Evolutionary conservation across 2,113 vertebrate species (phyloP).

Genomic region (Columba janthina): DNA sequence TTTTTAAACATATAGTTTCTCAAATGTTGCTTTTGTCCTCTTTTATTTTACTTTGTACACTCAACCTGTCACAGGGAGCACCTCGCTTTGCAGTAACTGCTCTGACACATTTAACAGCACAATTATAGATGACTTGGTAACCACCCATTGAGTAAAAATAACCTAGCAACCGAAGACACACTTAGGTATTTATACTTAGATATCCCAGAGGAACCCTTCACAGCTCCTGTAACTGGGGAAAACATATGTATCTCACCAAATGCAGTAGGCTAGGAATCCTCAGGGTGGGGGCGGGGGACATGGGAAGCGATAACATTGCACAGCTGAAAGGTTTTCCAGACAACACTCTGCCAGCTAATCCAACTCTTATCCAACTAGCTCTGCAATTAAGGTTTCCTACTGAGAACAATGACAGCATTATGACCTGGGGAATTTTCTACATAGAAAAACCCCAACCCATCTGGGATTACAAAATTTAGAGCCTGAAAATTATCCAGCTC

Average conservation of each 20-base stretch:
- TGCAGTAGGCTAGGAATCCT: slow-evolving; percentile 50
- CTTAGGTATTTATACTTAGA: slow-evolving; percentile 64
- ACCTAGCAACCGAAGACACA: slow-evolving; percentile 63
- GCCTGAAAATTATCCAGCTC: not conserved
- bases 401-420: slow-evolving; percentile 28
- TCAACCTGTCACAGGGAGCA: slow-evolving; percentile 31
- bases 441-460: not conserved
- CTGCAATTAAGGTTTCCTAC: slow-evolving; percentile 23
- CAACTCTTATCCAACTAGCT: slow-evolving; percentile 42
- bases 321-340: slow-evolving; percentile 60
- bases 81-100: slow-evolving; percentile 34
- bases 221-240: slow-evolving; percentile 54
- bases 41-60: not conserved
- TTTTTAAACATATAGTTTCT: not conserved
- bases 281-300: not conserved
- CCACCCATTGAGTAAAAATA: slow-evolving; percentile 66
- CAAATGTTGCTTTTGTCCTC: not conserved
- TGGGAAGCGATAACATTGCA: slow-evolving; percentile 34
- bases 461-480: slow-evolving; percentile 1
- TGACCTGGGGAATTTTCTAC: slow-evolving; percentile 11
- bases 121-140: slow-evolving; percentile 63
- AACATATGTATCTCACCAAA: slow-evolving; percentile 67
- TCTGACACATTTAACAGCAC: slow-evolving; percentile 64
- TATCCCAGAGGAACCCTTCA: slow-evolving; percentile 66
- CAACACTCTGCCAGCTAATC: slow-evolving; percentile 50